Percentiles rank a stretch among this genome's conserved stretches.
Conservation (phyloP, 2,888 invertebrate species). For the Leptopilina syphax region DNA sequence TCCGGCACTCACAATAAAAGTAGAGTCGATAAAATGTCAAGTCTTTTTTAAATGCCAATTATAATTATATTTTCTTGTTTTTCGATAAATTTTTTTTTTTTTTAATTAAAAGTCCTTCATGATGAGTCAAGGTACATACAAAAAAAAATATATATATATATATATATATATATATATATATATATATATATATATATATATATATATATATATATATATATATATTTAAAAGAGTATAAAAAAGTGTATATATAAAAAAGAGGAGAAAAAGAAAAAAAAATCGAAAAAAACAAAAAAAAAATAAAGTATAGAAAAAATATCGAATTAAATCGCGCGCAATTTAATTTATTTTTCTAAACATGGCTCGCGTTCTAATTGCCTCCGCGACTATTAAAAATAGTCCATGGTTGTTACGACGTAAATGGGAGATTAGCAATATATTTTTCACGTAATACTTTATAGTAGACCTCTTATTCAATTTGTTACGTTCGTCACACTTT, state of each 20-base stretch:
- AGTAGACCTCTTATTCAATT: not conserved
- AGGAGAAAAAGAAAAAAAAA: not conserved
- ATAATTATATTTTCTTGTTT: slow-evolving; percentile 19
- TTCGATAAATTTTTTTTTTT: slow-evolving; percentile 9
- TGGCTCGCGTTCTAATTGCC: slow-evolving; percentile 6
- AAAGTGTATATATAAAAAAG: not conserved
- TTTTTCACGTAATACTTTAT: not conserved
- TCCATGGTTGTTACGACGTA: slow-evolving; percentile 3
- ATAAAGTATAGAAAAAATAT: not conserved
- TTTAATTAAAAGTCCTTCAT: slow-evolving; percentile 4
- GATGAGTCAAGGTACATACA: not conserved
- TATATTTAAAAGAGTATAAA: too few species aligned
- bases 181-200: not conserved
- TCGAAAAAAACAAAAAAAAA: not conserved
- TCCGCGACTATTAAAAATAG: not conserved
- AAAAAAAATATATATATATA: too few species aligned
- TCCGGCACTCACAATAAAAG: slow-evolving; percentile 17
- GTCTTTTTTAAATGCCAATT: slow-evolving; percentile 33
- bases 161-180: too few species aligned
- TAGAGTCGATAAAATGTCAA: slow-evolving; percentile 21
- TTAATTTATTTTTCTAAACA: slow-evolving; percentile 20
- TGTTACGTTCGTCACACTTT: not conserved
- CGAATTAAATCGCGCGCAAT: slow-evolving; percentile 7
- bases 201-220: too few species aligned
- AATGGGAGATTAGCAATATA: not conserved